Evolutionary conservation across 2,888 invertebrate species (phyloP).

Genomic region (Caenorhabditis sulstoni): DNA sequence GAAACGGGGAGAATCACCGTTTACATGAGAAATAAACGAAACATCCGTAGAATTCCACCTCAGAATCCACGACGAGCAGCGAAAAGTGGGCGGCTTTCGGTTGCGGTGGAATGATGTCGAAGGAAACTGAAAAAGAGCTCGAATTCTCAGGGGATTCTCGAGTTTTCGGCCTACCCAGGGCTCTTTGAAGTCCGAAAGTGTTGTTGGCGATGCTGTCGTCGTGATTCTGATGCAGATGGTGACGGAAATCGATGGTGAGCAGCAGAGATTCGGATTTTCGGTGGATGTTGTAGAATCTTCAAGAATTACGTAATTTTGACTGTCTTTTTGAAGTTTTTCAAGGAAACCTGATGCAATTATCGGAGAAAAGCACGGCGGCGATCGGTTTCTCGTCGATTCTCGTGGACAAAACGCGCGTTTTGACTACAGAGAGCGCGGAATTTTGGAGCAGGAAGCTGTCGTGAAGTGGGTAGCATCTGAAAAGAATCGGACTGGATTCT

Average conservation of each 20-base stretch:
- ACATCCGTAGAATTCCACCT: slow-evolving; percentile 37
- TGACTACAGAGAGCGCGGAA: slow-evolving; percentile 3
- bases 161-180: slow-evolving; percentile 18
- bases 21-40: slow-evolving; percentile 40
- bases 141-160: neutral
- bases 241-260: slow-evolving; percentile 45
- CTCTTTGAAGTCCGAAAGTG: slow-evolving; percentile 48
- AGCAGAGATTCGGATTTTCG: slow-evolving; percentile 23
- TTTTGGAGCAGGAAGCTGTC: slow-evolving; percentile 49
- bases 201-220: slow-evolving; percentile 36
- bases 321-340: neutral
- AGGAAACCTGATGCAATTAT: slow-evolving; percentile 33
- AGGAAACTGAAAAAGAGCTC: slow-evolving; percentile 43
- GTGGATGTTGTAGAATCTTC: slow-evolving; percentile 47
- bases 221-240: slow-evolving; percentile 7
- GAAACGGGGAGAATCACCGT: neutral
- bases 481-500: neutral
- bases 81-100: slow-evolving; percentile 33
- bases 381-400: slow-evolving; percentile 26
- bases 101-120: slow-evolving; percentile 41
- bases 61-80: slow-evolving; percentile 46
- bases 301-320: neutral
- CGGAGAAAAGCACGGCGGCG: slow-evolving; percentile 36
- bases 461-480: slow-evolving; percentile 47
- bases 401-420: slow-evolving; percentile 22